Evolutionary conservation across 2,797 vertebrate species (phyloP).

Genomic region (Hydrocynus forskahlii): DNA sequence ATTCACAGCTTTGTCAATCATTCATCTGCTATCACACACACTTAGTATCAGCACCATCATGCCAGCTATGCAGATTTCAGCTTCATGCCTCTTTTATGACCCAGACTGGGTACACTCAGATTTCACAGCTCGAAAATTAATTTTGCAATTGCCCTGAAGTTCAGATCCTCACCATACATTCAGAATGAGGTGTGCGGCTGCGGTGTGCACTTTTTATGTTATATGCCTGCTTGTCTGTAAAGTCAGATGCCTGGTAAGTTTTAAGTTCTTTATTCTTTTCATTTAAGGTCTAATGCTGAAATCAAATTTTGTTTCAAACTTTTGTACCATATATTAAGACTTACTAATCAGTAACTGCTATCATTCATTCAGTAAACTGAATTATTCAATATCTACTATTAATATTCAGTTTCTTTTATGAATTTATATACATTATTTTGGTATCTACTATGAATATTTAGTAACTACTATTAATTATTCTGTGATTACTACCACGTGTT

Average conservation of each 20-base stretch:
- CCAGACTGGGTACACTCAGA: not conserved
- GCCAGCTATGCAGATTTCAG: constrained; percentile 14
- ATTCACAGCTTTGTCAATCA: constrained; percentile 65
- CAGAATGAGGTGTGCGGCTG: constrained; percentile 59
- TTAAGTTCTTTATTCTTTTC: too few species aligned
- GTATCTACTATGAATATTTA: not conserved
- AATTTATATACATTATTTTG: not conserved
- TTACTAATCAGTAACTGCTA: not conserved
- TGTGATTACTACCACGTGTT: too few species aligned
- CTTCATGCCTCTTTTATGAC: constrained; percentile 4
- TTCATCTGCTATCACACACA: constrained; percentile 47
- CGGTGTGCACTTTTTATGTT: constrained; percentile 47
- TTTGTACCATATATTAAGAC: too few species aligned
- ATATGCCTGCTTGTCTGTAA: constrained; percentile 54
- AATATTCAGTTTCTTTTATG: too few species aligned
- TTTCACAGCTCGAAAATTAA: not conserved
- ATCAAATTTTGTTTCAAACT: too few species aligned
- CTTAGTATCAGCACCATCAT: constrained; percentile 18
- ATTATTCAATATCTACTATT: not conserved
- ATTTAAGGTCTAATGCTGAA: too few species aligned
- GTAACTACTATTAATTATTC: not conserved
- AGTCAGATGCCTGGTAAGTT: constrained; percentile 71
- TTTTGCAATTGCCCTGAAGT: not conserved
- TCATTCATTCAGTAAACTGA: too few species aligned
- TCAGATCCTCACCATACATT: not conserved